phyloP scores from a whole-genome alignment of 2,888 invertebrate species.

The Lepidocyrtinus sp. region DNA sequence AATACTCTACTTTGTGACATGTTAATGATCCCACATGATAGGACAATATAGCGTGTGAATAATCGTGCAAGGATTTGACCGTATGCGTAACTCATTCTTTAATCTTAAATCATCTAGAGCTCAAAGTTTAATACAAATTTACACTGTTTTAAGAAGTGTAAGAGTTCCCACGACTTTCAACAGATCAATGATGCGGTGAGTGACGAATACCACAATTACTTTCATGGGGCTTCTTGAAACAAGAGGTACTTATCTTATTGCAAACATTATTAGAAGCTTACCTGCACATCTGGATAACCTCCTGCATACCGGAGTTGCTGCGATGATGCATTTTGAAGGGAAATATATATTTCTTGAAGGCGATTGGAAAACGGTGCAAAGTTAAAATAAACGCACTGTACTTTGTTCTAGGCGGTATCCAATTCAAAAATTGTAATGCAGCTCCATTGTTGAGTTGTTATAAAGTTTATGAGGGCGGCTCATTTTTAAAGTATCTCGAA shows the following conservation, averaged over 20 bases:
- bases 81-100: background rate
- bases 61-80: conserved; percentile 48
- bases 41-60: conserved; percentile 49
- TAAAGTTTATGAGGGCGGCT: background rate
- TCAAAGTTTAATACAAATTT: background rate
- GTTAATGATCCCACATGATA: conserved; percentile 41
- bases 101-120: background rate
- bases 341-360: background rate
- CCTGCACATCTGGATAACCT: conserved; percentile 70
- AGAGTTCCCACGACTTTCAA: background rate
- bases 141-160: background rate
- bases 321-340: conserved; percentile 56
- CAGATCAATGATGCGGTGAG: too few relatives aligned
- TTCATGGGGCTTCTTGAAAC: background rate
- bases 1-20: conserved; percentile 32
- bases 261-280: conserved; percentile 27
- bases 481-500: too few relatives aligned
- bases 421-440: background rate
- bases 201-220: too few relatives aligned
- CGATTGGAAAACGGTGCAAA: background rate
- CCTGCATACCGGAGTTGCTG: conserved; percentile 67
- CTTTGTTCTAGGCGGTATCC: too few relatives aligned
- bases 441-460: background rate
- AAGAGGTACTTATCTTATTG: background rate
- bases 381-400: too few relatives aligned